Evolutionary conservation across 2,797 vertebrate species (phyloP).

Genomic region (Eulemur coronatus): DNA sequence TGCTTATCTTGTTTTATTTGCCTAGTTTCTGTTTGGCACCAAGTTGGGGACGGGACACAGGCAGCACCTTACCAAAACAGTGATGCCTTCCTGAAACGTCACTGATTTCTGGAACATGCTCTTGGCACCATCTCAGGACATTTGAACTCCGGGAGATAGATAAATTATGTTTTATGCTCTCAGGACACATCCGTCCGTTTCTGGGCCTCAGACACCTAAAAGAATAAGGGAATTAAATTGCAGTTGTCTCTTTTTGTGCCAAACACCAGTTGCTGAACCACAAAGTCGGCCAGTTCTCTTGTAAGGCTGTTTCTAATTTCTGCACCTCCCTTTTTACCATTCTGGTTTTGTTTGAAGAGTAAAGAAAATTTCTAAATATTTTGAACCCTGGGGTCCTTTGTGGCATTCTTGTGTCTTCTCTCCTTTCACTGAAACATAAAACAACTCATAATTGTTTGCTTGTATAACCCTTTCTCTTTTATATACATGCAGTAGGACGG

Average conservation of each 20-base stretch:
- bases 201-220: constrained; percentile 45
- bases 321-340: constrained; percentile 48
- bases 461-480: background rate
- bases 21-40: constrained; percentile 55
- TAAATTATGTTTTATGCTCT: constrained; percentile 36
- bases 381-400: constrained; percentile 51
- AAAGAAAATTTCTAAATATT: constrained; percentile 59
- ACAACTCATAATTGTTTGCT: constrained; percentile 39
- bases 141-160: background rate
- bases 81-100: constrained; percentile 56
- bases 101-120: constrained; percentile 65
- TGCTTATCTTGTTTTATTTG: constrained; percentile 59
- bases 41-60: constrained; percentile 25
- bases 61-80: constrained; percentile 65
- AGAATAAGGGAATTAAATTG: background rate
- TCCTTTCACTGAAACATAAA: constrained; percentile 70
- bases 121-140: constrained; percentile 53
- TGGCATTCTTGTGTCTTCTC: constrained; percentile 65
- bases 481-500: background rate
- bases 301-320: constrained; percentile 35
- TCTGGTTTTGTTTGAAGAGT: constrained; percentile 62
- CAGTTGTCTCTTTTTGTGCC: fast-evolving
- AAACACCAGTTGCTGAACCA: constrained; percentile 39
- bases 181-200: constrained; percentile 6
- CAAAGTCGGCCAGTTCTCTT: background rate